A percentile compares a stretch with the other conserved stretches of the same genome.
phyloP scores from a whole-genome alignment of 2,888 invertebrate genomes.

The Spialia ferax region DNA sequence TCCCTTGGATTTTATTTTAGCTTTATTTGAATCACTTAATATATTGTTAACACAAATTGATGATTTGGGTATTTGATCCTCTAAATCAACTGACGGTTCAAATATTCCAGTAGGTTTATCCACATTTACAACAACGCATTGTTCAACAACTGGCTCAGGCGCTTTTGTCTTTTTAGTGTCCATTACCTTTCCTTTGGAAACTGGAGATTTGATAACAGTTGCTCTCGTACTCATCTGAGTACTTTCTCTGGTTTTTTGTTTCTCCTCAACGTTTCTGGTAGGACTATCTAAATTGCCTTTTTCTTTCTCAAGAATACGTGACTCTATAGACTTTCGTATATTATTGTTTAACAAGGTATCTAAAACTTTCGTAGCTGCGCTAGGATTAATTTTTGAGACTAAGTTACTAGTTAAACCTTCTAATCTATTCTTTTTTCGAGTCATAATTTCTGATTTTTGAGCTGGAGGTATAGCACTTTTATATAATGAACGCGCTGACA shows the following conservation, averaged over 20 bases:
- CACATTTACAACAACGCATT: conserved; percentile 71
- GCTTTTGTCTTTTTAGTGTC: conserved; percentile 78
- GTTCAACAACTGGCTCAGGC: conserved; percentile 59
- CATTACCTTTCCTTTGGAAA: conserved; percentile 79
- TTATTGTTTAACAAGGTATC: conserved; percentile 82
- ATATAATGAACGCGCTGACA: conserved; percentile 80
- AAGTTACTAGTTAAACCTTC: conserved; percentile 87
- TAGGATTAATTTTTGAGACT: conserved; percentile 87
- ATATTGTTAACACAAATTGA: conserved; percentile 80
- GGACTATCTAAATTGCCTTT: conserved; percentile 61
- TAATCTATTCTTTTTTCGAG: conserved; percentile 88
- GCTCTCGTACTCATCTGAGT: conserved; percentile 81
- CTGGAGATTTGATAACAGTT: conserved; percentile 86
- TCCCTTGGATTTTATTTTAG: conserved; percentile 65
- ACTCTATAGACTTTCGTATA: conserved; percentile 82
- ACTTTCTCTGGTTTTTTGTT: conserved; percentile 68
- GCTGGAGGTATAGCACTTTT: conserved; percentile 80
- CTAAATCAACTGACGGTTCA: conserved; percentile 89
- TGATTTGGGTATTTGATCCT: conserved; percentile 88
- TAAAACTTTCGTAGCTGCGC: conserved; percentile 82
- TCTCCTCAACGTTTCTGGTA: conserved; percentile 65
- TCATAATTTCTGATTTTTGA: conserved; percentile 86
- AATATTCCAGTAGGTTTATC: conserved; percentile 90
- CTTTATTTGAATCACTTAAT: conserved; percentile 72
- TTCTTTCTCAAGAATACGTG: conserved; percentile 79